Evolutionary conservation across 2,113 vertebrate species (phyloP).

Genomic region (Neolamprologus longior): DNA sequence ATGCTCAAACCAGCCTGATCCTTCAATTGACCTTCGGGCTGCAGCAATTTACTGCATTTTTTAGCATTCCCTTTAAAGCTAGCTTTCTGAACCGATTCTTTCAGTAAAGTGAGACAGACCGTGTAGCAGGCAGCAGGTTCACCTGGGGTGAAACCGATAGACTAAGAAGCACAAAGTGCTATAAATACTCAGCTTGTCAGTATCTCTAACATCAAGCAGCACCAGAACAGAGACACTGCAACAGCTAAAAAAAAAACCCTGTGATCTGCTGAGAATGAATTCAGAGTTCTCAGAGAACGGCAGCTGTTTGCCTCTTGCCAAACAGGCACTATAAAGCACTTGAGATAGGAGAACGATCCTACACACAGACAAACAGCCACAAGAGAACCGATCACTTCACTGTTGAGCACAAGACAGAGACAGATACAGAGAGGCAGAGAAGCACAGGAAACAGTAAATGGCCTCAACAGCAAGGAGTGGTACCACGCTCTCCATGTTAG

Average conservation of each 20-base stretch:
- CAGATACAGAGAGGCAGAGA: conserved; percentile 19
- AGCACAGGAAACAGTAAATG: conserved; percentile 43
- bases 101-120: background rate
- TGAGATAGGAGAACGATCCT: conserved; percentile 39
- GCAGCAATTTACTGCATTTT: conserved; percentile 4
- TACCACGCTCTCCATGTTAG: conserved; percentile 37
- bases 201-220: conserved; percentile 47
- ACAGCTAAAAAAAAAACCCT: conserved; percentile 5
- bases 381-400: conserved; percentile 42
- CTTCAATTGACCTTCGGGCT: conserved; percentile 25
- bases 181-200: conserved; percentile 59
- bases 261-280: conserved; percentile 18
- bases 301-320: conserved; percentile 39
- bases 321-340: conserved; percentile 43
- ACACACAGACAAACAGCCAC: conserved; percentile 37
- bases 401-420: conserved; percentile 21
- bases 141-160: conserved; percentile 46
- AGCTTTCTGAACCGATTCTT: background rate
- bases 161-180: conserved; percentile 44
- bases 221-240: conserved; percentile 22
- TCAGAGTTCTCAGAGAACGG: conserved; percentile 4
- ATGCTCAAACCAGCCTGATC: background rate
- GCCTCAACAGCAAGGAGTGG: conserved; percentile 55
- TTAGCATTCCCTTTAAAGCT: conserved; percentile 7
- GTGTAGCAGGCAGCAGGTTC: conserved; percentile 24